These are phyloP conservation scores for Sakesphorus luctuosus DNA, from an alignment of 2,113 vertebrate genomes.

Conservation along the genomic window DNA sequence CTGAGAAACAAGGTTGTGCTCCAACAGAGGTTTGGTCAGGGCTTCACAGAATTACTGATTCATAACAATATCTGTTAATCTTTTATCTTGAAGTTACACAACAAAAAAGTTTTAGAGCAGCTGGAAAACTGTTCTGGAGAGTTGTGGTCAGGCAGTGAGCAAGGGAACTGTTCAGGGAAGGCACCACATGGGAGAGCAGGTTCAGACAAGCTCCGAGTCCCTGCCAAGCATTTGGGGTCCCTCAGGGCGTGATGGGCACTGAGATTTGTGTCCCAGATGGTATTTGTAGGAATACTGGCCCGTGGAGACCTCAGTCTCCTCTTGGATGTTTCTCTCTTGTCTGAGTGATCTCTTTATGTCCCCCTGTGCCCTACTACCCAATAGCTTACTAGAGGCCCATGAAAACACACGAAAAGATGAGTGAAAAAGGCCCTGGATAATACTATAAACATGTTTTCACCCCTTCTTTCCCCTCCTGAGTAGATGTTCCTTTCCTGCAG, in stretches of 20 bases:
- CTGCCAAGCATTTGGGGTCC: background rate
- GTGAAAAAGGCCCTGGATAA: background rate
- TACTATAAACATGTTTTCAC: background rate
- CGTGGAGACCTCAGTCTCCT: background rate
- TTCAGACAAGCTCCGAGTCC: background rate
- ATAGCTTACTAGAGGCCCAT: background rate
- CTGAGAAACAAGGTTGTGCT: background rate
- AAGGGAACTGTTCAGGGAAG: background rate
- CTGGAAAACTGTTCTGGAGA: background rate
- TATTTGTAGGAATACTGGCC: background rate
- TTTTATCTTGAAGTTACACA: background rate
- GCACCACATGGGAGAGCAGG: rapidly evolving
- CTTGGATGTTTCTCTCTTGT: background rate
- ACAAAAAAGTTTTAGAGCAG: background rate
- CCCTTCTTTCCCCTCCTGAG: background rate
- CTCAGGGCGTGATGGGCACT: background rate
- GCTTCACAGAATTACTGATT: background rate
- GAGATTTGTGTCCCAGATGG: background rate
- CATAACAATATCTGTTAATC: background rate
- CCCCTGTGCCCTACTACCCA: background rate
- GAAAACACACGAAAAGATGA: background rate
- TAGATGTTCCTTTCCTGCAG: background rate
- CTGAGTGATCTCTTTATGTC: background rate
- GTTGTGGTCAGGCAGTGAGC: background rate
- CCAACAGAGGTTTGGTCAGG: rapidly evolving